phyloP scores from a whole-genome alignment of 2,797 vertebrate genomes.

The Gouania willdenowi region DNA sequence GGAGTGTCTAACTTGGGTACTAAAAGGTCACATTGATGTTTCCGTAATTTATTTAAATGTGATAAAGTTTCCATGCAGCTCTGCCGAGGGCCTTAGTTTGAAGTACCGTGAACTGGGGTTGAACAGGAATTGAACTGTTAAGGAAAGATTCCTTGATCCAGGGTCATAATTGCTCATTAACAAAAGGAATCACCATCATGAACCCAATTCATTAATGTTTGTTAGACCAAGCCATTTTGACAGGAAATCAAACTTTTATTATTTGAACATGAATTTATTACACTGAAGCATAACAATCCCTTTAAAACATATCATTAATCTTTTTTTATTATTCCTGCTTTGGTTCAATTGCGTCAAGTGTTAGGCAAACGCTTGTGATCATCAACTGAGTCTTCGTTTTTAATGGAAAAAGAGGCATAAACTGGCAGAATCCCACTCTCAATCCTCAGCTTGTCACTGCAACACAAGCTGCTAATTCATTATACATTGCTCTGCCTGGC shows the following conservation, averaged over 20 bases:
- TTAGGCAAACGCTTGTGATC: slow-evolving; percentile 28
- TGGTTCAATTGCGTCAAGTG: slow-evolving; percentile 25
- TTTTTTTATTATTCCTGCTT: slow-evolving; percentile 35
- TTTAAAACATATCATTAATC: slow-evolving; percentile 48
- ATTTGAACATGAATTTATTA: slow-evolving; percentile 37
- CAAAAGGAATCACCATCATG: too few species aligned
- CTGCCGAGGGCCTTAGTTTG: too few species aligned
- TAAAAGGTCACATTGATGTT: too few species aligned
- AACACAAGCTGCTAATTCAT: slow-evolving; percentile 58
- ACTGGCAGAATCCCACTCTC: slow-evolving; percentile 31
- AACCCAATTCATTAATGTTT: slow-evolving; percentile 5
- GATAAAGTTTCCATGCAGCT: too few species aligned
- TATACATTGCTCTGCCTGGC: slow-evolving; percentile 46
- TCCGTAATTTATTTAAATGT: too few species aligned
- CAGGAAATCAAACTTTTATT: slow-evolving; percentile 28
- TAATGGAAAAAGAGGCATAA: slow-evolving; percentile 25
- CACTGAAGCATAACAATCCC: slow-evolving; percentile 28
- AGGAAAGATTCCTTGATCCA: too few species aligned
- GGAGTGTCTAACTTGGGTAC: too few species aligned
- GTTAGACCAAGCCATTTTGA: slow-evolving; percentile 3
- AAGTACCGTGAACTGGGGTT: too few species aligned
- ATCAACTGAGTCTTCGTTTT: slow-evolving; percentile 21
- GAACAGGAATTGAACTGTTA: too few species aligned
- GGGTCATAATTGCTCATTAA: too few species aligned
- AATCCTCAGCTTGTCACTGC: slow-evolving; percentile 41